A percentile compares a stretch with the other conserved stretches of the same genome.
These are phyloP conservation scores for Platorchestia sp. DNA, from an alignment of 1,140 invertebrate species.

Conservation along the genomic window DNA sequence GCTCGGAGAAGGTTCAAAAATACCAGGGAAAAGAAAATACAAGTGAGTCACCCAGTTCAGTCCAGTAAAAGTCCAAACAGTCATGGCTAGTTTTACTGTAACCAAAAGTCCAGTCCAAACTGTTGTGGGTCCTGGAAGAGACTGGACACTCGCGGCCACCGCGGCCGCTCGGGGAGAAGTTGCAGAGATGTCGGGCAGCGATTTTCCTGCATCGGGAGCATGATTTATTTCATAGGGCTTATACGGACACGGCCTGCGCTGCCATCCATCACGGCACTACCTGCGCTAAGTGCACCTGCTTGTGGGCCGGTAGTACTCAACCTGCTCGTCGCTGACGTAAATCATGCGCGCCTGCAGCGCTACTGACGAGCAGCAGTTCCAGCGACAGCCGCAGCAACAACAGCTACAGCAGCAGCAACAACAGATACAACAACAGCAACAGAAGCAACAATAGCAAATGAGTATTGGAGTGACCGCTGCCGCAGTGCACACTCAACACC, in stretches of 20 bases:
- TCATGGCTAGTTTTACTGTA: too few relatives aligned
- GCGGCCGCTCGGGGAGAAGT: not conserved
- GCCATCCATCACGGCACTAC: not conserved
- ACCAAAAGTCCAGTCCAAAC: too few relatives aligned
- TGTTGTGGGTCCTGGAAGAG: not conserved
- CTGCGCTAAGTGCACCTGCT: not conserved
- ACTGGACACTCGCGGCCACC: not conserved
- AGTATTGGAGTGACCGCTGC: not conserved
- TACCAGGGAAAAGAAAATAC: too few relatives aligned
- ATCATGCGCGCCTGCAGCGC: not conserved
- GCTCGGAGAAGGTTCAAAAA: too few relatives aligned
- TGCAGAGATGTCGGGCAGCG: not conserved
- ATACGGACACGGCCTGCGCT: not conserved
- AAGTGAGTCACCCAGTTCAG: too few relatives aligned
- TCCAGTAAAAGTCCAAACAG: too few relatives aligned
- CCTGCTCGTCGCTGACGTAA: not conserved
- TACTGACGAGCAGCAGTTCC: not conserved
- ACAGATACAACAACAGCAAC: not conserved
- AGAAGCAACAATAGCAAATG: not conserved
- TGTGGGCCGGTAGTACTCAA: not conserved
- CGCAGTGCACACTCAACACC: too few relatives aligned
- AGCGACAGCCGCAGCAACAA: not conserved
- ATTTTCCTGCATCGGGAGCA: not conserved
- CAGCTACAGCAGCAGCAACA: not conserved
- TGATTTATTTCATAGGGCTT: slow-evolving; percentile 20